Conservation (phyloP, 1,140 invertebrate genomes). For the Alviniconcha marisindica region DNA sequence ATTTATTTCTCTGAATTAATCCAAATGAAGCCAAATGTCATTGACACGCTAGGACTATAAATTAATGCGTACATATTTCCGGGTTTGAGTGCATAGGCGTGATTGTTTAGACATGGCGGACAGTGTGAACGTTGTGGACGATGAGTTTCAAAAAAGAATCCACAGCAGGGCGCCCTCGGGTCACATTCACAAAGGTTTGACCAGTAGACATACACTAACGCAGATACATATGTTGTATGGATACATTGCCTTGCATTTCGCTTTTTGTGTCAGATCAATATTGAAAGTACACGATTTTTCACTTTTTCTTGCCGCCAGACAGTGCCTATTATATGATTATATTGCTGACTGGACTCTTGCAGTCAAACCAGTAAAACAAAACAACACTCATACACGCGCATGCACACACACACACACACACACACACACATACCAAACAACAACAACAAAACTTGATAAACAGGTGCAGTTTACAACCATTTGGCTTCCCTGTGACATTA, state of each 20-base stretch:
- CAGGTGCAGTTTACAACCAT: too few relatives aligned
- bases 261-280: too few relatives aligned
- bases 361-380: too few relatives aligned
- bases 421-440: neutral
- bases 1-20: neutral
- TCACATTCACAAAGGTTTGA: slow-evolving; percentile 72
- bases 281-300: too few relatives aligned
- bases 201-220: too few relatives aligned
- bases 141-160: slow-evolving; percentile 39
- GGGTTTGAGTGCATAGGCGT: slow-evolving; percentile 35
- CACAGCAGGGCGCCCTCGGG: slow-evolving; percentile 59
- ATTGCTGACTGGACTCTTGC: too few relatives aligned
- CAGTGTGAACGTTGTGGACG: slow-evolving; percentile 69
- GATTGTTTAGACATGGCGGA: slow-evolving; percentile 72
- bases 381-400: too few relatives aligned
- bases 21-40: neutral
- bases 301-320: neutral
- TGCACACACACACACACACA: neutral
- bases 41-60: slow-evolving; percentile 23
- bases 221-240: too few relatives aligned
- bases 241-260: too few relatives aligned
- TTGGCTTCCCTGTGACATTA: too few relatives aligned
- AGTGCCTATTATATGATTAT: neutral
- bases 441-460: too few relatives aligned
- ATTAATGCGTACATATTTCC: slow-evolving; percentile 48